Evolutionary conservation across 1,140 invertebrate species (phyloP).

Genomic region (Wiebesia pumilae): DNA sequence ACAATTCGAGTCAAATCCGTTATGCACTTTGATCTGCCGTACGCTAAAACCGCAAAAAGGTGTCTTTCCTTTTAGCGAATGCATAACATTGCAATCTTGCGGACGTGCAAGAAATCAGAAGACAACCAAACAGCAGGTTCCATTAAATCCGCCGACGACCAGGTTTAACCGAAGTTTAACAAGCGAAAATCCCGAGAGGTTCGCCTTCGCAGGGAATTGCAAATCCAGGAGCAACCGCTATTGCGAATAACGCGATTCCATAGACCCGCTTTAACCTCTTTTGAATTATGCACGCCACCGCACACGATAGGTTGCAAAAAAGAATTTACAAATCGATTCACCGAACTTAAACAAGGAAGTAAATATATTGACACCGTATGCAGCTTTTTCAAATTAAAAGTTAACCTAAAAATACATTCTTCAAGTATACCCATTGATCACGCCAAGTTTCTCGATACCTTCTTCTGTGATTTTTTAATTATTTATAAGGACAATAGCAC

Average conservation of each 20-base stretch:
- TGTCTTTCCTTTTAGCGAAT: slow-evolving; percentile 28
- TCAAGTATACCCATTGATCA: background rate
- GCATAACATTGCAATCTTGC: background rate
- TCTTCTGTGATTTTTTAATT: background rate
- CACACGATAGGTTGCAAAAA: background rate
- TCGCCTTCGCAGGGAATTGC: background rate
- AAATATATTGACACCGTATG: background rate
- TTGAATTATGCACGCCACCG: slow-evolving; percentile 44
- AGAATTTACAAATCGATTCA: background rate
- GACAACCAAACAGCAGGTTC: background rate
- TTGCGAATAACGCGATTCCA: slow-evolving; percentile 22
- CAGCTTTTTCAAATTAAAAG: background rate
- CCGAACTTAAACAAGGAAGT: background rate
- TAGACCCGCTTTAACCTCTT: slow-evolving; percentile 37
- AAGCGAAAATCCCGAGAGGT: slow-evolving; percentile 27
- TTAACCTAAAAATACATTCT: background rate
- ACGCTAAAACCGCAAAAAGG: background rate
- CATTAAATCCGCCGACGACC: background rate
- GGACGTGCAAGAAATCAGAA: background rate
- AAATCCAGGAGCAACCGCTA: slow-evolving; percentile 24
- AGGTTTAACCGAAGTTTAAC: slow-evolving; percentile 14
- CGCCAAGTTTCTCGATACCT: background rate
- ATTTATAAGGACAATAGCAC: background rate
- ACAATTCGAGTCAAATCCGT: background rate
- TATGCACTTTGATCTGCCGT: background rate